phyloP scores from a whole-genome alignment of 2,797 vertebrate species.

The Parauchenoglanis ngamensis region DNA sequence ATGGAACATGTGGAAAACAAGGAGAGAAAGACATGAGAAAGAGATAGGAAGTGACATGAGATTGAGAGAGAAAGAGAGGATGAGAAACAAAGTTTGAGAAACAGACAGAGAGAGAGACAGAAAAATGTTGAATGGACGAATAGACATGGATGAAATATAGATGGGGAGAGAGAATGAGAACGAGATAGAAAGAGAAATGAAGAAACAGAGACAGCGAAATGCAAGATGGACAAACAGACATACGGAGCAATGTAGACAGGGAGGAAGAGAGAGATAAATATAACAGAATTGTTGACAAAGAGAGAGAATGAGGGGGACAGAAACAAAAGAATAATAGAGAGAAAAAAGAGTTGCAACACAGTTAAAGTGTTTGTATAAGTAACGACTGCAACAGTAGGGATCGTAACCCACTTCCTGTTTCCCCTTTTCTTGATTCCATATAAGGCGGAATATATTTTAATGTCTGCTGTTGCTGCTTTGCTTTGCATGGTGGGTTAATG shows the following conservation, averaged over 20 bases:
- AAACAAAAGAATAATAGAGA: neutral
- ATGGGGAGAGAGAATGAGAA: neutral
- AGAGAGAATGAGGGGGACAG: neutral
- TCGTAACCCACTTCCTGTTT: neutral
- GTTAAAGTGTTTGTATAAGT: neutral
- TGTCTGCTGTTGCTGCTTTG: neutral
- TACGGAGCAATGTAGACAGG: neutral
- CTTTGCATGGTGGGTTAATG: constrained; percentile 35
- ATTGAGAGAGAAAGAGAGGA: neutral
- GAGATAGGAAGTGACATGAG: neutral
- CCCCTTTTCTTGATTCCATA: neutral
- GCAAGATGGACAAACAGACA: neutral
- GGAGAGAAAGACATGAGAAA: neutral
- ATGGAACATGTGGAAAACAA: neutral
- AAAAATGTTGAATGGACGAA: neutral
- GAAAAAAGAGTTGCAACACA: neutral
- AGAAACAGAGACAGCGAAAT: neutral
- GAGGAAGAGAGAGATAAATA: neutral
- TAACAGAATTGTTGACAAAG: neutral
- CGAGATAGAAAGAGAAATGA: too few species aligned
- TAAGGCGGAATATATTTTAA: neutral
- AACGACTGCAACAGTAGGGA: neutral
- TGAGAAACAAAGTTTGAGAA: neutral
- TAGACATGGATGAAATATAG: neutral
- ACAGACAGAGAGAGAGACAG: neutral